Base-by-base conservation (phyloP, 2,888 invertebrate genomes). In the Piscicola geometra region DNA sequence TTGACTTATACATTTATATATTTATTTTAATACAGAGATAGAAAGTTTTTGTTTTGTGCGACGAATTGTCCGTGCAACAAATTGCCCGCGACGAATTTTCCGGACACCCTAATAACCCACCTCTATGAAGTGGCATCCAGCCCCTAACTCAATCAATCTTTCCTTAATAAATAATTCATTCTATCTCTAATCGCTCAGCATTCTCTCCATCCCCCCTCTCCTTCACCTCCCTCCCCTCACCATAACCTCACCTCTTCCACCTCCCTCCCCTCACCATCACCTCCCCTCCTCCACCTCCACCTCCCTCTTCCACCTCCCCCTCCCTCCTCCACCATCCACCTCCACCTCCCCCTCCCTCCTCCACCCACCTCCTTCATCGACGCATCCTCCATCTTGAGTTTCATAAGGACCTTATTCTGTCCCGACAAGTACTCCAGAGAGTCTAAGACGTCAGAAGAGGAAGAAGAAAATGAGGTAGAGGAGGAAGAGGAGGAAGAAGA, bases 341-440 rank as follows among this genome's bases (percentile, higher is more conserved):
- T 41, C 41, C 41, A 41, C 15, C 41, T 15, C 5, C 15, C 41
- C 41, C 5, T 41, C 41, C 41, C 5, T 41, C 41, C 5, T 9
- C 15, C 25, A 1, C 1, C 15, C 64, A 78, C 76, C 71, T 75
- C 67, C 77, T 81, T 81, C 80, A 84, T 82, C 50, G 80, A 81
- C 3, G 80, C 79, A 72, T 85, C 85, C 72, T 80, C 79, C 64
- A 83, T 78, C 74, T 82, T 82, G 12, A 82, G 79, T 32, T 84
- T 83, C 70, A 84, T 81, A 72, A 81, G 82, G 33, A 81, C 82
- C 52, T 84, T 78, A 76, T 84, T 82, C 56, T 82, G 80, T 72
- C 85, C 81, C 70, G 82, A 80, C 12, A 85, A 80, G 75, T 84
- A 83, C 78, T 85, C 85, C 76, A 82, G 82, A 0, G 82, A 81